phyloP scores from a whole-genome alignment of 2,113 vertebrate genomes.

The Phasianus colchicus region DNA sequence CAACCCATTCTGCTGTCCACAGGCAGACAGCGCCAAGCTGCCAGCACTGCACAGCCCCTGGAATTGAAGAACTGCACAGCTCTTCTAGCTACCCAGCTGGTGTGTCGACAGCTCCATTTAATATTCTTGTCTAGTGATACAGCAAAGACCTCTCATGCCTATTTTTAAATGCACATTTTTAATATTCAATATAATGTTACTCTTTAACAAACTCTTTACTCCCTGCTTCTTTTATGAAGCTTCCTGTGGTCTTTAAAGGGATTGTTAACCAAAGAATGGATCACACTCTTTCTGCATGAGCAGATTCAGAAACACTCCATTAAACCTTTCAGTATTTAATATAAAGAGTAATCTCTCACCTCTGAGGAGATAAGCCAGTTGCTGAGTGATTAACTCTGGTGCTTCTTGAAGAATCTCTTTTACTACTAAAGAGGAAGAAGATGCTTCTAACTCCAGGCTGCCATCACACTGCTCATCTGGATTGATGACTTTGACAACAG shows the following conservation, averaged over 20 bases:
- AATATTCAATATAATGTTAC: slow-evolving; percentile 84
- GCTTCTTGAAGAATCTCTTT: slow-evolving; percentile 93
- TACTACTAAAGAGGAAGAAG: slow-evolving; percentile 83
- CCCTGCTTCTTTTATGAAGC: slow-evolving; percentile 87
- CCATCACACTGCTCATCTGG: slow-evolving; percentile 78
- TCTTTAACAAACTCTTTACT: slow-evolving; percentile 88
- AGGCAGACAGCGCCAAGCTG: neutral
- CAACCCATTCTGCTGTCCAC: slow-evolving; percentile 58
- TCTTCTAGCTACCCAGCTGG: slow-evolving; percentile 59
- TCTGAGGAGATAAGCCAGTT: slow-evolving; percentile 92
- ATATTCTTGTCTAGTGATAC: slow-evolving; percentile 76
- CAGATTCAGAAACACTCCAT: slow-evolving; percentile 88
- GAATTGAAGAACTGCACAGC: slow-evolving; percentile 55
- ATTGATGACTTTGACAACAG: slow-evolving; percentile 89
- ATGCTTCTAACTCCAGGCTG: slow-evolving; percentile 72
- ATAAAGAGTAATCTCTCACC: slow-evolving; percentile 86
- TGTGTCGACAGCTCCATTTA: slow-evolving; percentile 66
- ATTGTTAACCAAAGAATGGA: slow-evolving; percentile 94
- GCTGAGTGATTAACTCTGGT: slow-evolving; percentile 88
- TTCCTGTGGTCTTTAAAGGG: slow-evolving; percentile 86
- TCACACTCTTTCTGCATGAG: slow-evolving; percentile 86
- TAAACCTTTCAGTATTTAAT: slow-evolving; percentile 85
- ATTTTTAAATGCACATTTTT: slow-evolving; percentile 85
- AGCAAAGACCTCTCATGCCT: slow-evolving; percentile 70
- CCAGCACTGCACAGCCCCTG: neutral